phyloP scores from a whole-genome alignment of 2,797 vertebrate genomes.

The Oceanodroma leucorhoa region DNA sequence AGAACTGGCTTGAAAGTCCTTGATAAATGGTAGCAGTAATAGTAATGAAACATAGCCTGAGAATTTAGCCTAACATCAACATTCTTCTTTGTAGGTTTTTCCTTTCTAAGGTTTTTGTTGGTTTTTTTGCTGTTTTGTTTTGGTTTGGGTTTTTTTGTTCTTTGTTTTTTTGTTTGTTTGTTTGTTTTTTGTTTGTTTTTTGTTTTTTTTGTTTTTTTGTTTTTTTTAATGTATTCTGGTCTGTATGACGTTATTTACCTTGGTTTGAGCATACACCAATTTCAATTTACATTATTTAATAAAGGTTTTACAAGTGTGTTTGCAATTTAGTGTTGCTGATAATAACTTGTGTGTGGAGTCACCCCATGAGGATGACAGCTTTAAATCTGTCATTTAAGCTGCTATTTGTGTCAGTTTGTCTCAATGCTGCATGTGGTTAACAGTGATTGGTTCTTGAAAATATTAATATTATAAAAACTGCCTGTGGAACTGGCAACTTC shows the following conservation, averaged over 20 bases:
- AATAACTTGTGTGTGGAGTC: background rate
- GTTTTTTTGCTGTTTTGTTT: background rate
- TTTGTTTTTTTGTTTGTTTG: background rate
- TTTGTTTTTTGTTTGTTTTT: background rate
- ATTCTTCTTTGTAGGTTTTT: background rate
- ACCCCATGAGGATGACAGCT: background rate
- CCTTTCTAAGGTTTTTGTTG: background rate
- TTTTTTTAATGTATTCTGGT: background rate
- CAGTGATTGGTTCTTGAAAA: background rate
- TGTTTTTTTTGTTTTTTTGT: background rate
- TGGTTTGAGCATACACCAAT: background rate
- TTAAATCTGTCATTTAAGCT: background rate
- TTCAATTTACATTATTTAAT: background rate
- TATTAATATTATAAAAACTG: background rate
- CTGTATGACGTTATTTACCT: background rate
- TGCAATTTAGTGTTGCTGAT: background rate
- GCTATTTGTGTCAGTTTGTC: background rate
- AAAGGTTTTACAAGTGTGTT: background rate
- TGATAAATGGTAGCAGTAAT: background rate
- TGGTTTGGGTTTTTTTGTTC: background rate
- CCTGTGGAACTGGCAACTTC: background rate
- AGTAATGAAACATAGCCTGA: background rate
- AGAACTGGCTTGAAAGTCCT: background rate
- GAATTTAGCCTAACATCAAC: background rate
- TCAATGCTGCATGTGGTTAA: background rate